Percentiles rank a stretch among this genome's conserved stretches.
Evolutionary conservation across 1,140 invertebrate species (phyloP).

Genomic region (Drosophila carrolli): DNA sequence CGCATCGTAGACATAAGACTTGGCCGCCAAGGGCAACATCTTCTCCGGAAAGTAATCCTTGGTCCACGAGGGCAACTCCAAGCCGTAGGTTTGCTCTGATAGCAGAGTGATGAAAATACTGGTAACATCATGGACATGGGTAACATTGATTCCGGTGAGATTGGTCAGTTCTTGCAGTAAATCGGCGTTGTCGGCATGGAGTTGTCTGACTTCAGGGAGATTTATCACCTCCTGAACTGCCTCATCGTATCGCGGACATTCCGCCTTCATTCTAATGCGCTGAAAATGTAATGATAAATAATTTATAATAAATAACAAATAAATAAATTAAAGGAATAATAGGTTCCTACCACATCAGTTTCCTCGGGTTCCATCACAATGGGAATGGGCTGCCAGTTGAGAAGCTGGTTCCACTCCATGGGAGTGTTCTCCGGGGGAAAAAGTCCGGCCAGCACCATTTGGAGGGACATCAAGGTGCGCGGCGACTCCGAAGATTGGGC

Average conservation of each 20-base stretch:
- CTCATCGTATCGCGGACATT: slow-evolving; percentile 87
- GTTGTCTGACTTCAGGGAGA: slow-evolving; percentile 84
- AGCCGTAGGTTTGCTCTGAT: slow-evolving; percentile 86
- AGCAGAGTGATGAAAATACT: slow-evolving; percentile 87
- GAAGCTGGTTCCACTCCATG: slow-evolving; percentile 87
- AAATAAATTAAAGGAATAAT: too few relatives aligned
- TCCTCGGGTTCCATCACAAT: slow-evolving; percentile 87
- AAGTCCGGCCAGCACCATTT: slow-evolving; percentile 89
- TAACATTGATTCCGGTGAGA: slow-evolving; percentile 86
- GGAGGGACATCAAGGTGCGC: slow-evolving; percentile 91
- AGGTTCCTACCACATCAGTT: slow-evolving; percentile 86
- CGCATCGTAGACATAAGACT: slow-evolving; percentile 86
- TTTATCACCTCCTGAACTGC: slow-evolving; percentile 85
- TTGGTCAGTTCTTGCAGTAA: slow-evolving; percentile 86
- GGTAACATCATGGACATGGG: slow-evolving; percentile 87
- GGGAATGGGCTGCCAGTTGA: slow-evolving; percentile 91
- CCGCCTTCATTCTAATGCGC: slow-evolving; percentile 84
- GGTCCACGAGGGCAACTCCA: slow-evolving; percentile 88
- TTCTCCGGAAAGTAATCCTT: slow-evolving; percentile 87
- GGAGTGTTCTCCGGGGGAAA: slow-evolving; percentile 87
- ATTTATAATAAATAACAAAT: background rate
- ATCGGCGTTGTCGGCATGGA: slow-evolving; percentile 84
- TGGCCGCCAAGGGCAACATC: slow-evolving; percentile 85
- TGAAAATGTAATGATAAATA: slow-evolving; percentile 49
- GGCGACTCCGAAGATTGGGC: slow-evolving; percentile 90